Base-by-base conservation (phyloP, 2,888 invertebrate species). In the Alsophila aescularia region DNA sequence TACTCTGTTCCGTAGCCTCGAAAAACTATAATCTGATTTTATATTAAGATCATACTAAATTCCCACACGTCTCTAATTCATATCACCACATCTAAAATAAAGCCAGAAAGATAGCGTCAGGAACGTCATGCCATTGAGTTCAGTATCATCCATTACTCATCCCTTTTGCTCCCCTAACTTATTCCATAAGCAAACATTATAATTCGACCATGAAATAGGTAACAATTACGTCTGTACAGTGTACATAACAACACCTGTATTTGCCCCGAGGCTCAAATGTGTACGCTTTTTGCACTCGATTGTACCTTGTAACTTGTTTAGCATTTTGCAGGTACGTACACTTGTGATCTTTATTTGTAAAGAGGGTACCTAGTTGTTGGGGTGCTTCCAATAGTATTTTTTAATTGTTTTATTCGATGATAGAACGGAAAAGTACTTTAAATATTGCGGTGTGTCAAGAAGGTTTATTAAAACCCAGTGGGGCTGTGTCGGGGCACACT, bases 181-280 rank as follows among this genome's bases (percentile, higher is more conserved):
- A 49, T 29, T 40, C 14, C 41, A 7, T 61, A 49, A 34, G 47
- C 51, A 56, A 57, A 69, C 64, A 63, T 49, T 47, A 29, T 51
- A 60, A 63, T 58, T 58, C 41, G 12, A 44, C 48, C 53, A 56
- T 58, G 42, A 27, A 39, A 48, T 15, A n/a, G n/a, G 21, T 32
- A 39, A 27, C 47, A 51, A 58, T 64, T 58, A n/a, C 27, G 6
- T 2, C 27, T 18, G 18, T 18, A 18, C 18, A 18, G 18, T 7
- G 24, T 24, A 2, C n/a, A n/a, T 10, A 29, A 5, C 49, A 64
- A 66, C 88, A 88, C 89, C 88, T 88, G 88, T 88, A 72, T 88
- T 88, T 88, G 71, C 85, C 83, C 73, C 71, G 43, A 52, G 73
- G 86, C 84, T 87, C 67, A 79, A 32, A 79, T 81, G 80, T 83